Percentiles rank a stretch among this genome's conserved stretches.
These are phyloP conservation scores for Pachyramphus minor DNA, from an alignment of 2,113 vertebrate genomes.

Conservation along the genomic window DNA sequence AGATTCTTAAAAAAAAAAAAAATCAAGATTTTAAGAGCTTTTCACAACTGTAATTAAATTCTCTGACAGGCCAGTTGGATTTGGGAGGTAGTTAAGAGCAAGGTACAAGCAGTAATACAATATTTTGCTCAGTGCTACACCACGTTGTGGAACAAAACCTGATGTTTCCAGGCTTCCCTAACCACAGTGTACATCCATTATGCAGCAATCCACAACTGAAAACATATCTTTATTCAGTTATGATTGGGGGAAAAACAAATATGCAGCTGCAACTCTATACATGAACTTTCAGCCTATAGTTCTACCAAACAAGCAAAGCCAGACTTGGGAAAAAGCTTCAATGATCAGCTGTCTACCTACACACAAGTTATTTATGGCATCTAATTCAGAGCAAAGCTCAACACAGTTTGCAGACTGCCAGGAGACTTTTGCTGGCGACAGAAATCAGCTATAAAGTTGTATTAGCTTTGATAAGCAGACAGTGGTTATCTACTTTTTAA, in stretches of 20 bases:
- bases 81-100: neutral
- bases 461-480: neutral
- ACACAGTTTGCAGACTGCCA: neutral
- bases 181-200: neutral
- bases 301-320: neutral
- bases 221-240: neutral
- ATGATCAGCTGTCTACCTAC: neutral
- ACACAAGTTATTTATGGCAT: slow-evolving; percentile 15
- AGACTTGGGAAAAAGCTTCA: neutral
- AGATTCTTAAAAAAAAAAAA: neutral
- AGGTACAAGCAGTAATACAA: neutral
- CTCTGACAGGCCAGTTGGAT: neutral
- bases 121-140: neutral
- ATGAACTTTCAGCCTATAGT: neutral
- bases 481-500: neutral
- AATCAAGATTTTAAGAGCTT: neutral
- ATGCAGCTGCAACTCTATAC: neutral
- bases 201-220: neutral
- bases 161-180: neutral
- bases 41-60: neutral
- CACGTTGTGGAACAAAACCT: neutral
- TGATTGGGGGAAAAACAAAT: neutral
- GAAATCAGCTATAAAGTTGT: neutral
- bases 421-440: neutral
- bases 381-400: slow-evolving; percentile 10